Percentiles rank a stretch among this genome's conserved stretches.
These are phyloP conservation scores for Neosalanx taihuensis DNA, from an alignment of 2,797 vertebrate species.

Conservation along the genomic window DNA sequence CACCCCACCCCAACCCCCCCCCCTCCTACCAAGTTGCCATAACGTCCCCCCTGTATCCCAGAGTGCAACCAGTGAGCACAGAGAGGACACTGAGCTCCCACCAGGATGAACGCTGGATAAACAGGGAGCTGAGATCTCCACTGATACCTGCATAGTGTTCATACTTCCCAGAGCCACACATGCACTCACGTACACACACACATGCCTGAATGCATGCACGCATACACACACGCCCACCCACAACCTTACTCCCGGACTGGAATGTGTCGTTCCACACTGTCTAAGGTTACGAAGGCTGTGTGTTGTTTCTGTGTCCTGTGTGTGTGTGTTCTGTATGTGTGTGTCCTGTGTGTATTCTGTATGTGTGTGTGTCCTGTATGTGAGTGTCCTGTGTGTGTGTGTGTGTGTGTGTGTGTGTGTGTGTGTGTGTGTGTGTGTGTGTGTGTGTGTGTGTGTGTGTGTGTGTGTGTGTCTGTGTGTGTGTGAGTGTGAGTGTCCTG, in stretches of 20 bases:
- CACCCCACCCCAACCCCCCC: neutral
- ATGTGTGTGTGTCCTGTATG: no score
- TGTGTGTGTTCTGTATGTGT: neutral
- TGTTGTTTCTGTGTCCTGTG: neutral
- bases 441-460: no score
- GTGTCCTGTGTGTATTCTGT: neutral
- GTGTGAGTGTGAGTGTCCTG: neutral
- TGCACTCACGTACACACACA: neutral
- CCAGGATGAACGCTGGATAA: conserved; percentile 17
- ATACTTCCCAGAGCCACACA: neutral
- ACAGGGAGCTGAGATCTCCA: neutral
- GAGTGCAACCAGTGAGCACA: conserved; percentile 24
- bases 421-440: no score
- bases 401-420: no score
- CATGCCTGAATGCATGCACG: neutral
- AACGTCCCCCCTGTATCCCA: no score
- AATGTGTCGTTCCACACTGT: neutral
- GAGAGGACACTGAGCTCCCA: conserved; percentile 33
- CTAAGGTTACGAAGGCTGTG: conserved; percentile 4
- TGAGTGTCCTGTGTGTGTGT: neutral
- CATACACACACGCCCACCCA: neutral
- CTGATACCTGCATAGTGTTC: no score
- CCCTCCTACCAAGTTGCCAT: conserved; percentile 16
- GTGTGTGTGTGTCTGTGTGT: no score
- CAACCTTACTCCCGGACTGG: neutral